phyloP scores from a whole-genome alignment of 2,888 invertebrate genomes.

The Cephus pulcher region DNA sequence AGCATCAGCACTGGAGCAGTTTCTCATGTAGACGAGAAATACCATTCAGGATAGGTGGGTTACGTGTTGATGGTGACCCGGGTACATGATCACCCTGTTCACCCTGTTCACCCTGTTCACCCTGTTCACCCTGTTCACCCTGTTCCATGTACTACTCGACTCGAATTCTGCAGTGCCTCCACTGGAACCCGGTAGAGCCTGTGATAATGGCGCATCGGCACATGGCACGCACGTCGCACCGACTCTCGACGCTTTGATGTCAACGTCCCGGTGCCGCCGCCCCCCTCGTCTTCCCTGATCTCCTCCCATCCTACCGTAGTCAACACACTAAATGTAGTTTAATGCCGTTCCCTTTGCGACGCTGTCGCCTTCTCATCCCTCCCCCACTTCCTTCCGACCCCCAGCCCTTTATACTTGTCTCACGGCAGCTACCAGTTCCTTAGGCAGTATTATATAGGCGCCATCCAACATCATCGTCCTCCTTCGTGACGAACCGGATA shows the following conservation, averaged over 20 bases:
- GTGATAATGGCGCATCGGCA: neutral
- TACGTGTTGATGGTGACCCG: neutral
- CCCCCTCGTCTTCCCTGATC: neutral
- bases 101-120: neutral
- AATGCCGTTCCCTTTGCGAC: slow-evolving; percentile 32
- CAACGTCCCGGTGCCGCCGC: neutral
- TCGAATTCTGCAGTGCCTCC: neutral
- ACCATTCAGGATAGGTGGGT: neutral
- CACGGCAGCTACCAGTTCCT: neutral
- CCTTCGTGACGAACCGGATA: neutral
- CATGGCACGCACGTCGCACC: slow-evolving; percentile 6
- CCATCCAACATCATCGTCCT: neutral
- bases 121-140: neutral
- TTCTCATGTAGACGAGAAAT: neutral
- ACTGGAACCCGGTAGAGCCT: neutral
- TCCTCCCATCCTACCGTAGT: slow-evolving; percentile 25
- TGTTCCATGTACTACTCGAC: slow-evolving; percentile 4
- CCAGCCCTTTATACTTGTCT: neutral
- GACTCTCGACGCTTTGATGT: slow-evolving; percentile 24
- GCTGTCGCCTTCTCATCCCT: neutral
- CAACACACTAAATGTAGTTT: slow-evolving; percentile 49
- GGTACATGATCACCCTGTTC: neutral
- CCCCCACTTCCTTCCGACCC: neutral
- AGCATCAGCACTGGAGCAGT: neutral
- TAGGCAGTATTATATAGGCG: neutral